Base-by-base conservation (phyloP, 2,113 vertebrate species). In the Protobothrops mucrosquamatus region DNA sequence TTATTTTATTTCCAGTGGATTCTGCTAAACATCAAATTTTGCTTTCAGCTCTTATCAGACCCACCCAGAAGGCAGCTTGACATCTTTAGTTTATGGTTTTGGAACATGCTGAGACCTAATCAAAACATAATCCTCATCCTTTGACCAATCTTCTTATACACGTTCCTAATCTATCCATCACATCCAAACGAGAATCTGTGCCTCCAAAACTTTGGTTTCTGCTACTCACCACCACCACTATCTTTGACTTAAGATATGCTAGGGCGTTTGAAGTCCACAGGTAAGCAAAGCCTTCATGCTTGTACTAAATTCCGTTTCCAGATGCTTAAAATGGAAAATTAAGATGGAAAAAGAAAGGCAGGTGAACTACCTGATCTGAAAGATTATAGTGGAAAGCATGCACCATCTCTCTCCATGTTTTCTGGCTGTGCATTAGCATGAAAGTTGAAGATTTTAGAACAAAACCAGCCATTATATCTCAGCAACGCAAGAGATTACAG, bases 401-500 rank as follows among this genome's bases (percentile, higher is more conserved):
- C 15, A 12, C 87, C 90, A 18, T 64, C 91, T 43, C 91, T 52
- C 22, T 85, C 26, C 10, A 29, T 88, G 43, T 74, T 94, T 95
- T 87, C 24, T 69, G 85, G 91, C 85, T 95, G 87, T 29, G 69
- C 46, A 43, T 91, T 18, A 90, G 18, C 26, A 22, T 89, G 43
- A 89, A 88, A 96, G 87, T 93, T 51, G 46, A 29, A 93, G 86
- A 57, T 91, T 86, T 89, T 91, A 39, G 85, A 92, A 89, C 51
- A 92, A 81, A 93, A 90, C 0, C 0, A 0, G 64, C n/a, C 55
- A 34, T 61, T 56, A 0, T 48, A n/a, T 87, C 15, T 2, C 5
- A 92, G 86, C n/a, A 90, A 94, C 92, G 61, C 89, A 92, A 88
- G 93, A 92, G 59, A 90, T 1, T 95, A 93, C 92, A 93, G 89